Percentiles rank a stretch among this genome's conserved stretches.
phyloP scores from a whole-genome alignment of 1,140 invertebrate genomes.

The Neocloeon triangulifer region DNA sequence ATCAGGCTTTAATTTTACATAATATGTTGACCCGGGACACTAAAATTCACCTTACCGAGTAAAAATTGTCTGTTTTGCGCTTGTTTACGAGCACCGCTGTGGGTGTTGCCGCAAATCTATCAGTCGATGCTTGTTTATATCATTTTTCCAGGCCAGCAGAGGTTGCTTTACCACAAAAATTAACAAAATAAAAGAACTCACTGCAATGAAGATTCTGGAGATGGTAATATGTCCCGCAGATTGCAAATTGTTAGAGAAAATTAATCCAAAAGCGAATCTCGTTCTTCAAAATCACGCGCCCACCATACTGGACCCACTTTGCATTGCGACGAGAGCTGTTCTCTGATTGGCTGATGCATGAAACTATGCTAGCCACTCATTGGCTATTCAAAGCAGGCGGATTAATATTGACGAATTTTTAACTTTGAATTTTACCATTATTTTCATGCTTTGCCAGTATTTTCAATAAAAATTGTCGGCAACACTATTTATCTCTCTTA shows the following conservation, averaged over 20 bases:
- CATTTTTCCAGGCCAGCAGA: neutral
- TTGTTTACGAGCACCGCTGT: conserved; percentile 9
- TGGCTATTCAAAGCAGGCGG: conserved; percentile 17
- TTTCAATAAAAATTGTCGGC: too few species aligned
- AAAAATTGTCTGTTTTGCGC: conserved; percentile 12
- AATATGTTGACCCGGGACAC: too few species aligned
- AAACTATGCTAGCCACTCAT: too few species aligned
- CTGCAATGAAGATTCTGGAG: conserved; percentile 11
- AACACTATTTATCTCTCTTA: too few species aligned
- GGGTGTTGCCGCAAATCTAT: neutral
- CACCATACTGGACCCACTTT: conserved; percentile 38
- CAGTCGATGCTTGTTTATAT: too few species aligned
- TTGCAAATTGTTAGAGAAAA: conserved; percentile 26
- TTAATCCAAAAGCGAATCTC: too few species aligned
- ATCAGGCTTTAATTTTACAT: conserved; percentile 13
- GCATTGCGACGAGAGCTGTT: conserved; percentile 15
- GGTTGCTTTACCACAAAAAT: neutral
- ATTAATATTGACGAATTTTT: too few species aligned
- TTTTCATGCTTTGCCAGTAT: too few species aligned
- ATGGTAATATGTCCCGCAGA: too few species aligned
- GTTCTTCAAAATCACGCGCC: conserved; percentile 46
- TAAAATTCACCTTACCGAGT: conserved; percentile 15
- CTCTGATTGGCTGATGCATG: too few species aligned
- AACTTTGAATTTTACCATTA: too few species aligned
- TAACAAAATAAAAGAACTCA: conserved; percentile 1